These are phyloP conservation scores for Phacellophora camtschatica DNA, from an alignment of 30 jellyfish, hydroid and myxozoan genomes.

Conservation along the genomic window DNA sequence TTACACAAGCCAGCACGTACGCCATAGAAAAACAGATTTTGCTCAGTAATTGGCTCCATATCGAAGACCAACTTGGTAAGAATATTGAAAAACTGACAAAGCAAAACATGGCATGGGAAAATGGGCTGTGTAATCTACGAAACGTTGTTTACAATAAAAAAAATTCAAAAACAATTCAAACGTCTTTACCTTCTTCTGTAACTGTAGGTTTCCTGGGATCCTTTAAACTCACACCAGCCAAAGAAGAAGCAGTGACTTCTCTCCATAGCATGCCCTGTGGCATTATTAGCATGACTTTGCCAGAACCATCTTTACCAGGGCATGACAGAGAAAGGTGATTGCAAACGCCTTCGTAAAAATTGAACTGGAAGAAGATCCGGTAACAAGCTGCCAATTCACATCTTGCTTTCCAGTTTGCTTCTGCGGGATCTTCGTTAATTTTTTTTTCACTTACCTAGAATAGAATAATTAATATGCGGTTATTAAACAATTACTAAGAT, in stretches of 20 bases:
- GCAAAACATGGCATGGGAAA: too few species aligned
- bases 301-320: conserved; percentile 74
- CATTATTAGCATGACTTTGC: conserved; percentile 46
- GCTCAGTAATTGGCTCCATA: too few species aligned
- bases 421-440: conserved; percentile 32
- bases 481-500: too few species aligned
- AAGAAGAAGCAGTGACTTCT: conserved; percentile 68
- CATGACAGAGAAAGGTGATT: conserved; percentile 69
- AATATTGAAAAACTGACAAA: too few species aligned
- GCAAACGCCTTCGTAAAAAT: conserved; percentile 66
- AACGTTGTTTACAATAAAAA: too few species aligned
- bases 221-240: conserved; percentile 48
- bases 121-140: too few species aligned
- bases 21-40: too few species aligned
- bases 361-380: conserved; percentile 45
- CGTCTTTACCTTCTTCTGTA: conserved; percentile 20
- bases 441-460: too few species aligned
- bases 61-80: too few species aligned
- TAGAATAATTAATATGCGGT: too few species aligned
- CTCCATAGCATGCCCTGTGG: conserved; percentile 71
- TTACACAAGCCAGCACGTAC: too few species aligned
- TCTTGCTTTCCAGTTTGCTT: conserved; percentile 63
- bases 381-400: conserved; percentile 75
- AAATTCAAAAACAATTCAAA: too few species aligned
- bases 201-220: conserved; percentile 34